Base-by-base conservation (phyloP, 1,140 invertebrate genomes). In the Lasioglossum baleicum region DNA sequence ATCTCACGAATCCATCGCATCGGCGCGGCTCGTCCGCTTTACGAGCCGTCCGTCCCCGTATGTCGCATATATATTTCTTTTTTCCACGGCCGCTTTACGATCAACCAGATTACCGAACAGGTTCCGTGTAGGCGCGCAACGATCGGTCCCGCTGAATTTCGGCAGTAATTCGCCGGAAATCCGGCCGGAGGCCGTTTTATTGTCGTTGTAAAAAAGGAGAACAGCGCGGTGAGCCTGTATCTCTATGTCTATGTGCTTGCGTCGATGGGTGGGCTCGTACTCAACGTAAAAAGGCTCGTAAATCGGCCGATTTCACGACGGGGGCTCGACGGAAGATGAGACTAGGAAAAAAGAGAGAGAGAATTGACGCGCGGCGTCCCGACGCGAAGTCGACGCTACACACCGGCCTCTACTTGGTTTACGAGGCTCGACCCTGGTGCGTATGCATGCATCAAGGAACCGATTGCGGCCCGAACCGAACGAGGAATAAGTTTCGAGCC, bases 91-190 rank as follows among this genome's bases (percentile, higher is more conserved):
- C 26, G 22, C 20, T 67, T 83, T 83, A 77, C 71, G 73, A 83
- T 35, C 64, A 60, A 61, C n/a, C n/a, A 51, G 69, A 75, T 53
- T 8, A 68, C 44, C 2, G 35, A 40, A 76, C 31, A 83, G 60
- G 15, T 61, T 63, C 31, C 35, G 40, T 13, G 56, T 31, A 48
- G 58, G 53, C 35, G 44, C 15, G 31, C 42, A 51, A 22, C 53
- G 42, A 75, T 58, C 70, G 80, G 51, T 64, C 42, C 58, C 70
- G 70, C 4, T 60, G 72, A 72, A 83, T 78, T 87, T 86, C 70
- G 79, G n/a, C 64, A 65, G 75, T 74, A 80, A 86, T 86, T 86
- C 80, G 76, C 60, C 65, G 10, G 65, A 77, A 86, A 86, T 83
- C 79, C 68, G 70, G 35, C 56, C 67, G 51, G 35, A 79, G 81